Evolutionary conservation across 2,113 vertebrate genomes (phyloP), one percentile per base, ranked within the genome.

Genomic region (Fregata magnificens): DNA sequence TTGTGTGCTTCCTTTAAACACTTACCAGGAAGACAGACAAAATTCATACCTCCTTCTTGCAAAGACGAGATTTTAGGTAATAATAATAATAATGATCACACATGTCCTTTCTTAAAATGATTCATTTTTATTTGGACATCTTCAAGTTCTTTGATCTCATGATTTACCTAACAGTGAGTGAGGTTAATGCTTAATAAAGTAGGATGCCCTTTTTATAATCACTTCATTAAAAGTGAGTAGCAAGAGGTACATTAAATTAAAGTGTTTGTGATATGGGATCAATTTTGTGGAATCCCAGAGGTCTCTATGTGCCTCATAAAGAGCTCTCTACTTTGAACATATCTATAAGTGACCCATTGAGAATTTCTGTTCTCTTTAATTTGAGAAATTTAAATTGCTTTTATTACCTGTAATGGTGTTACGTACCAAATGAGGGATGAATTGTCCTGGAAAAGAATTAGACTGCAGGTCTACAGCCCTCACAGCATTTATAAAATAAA

Each of bases 151-250:
- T 87, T 96, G 91, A 83, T 95, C 86, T 87, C 49, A 42, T 80
- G 53, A 59, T 94, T 95, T 96, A 94, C 88, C 70, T 90, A 89
- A 53, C 66, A 87, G 87, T 72, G 87, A 95, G 44, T 88, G 97
- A 97, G 95, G 96, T 98, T 98, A 97, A 98, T 97, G 93, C 82
- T 90, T 81, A 82, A 97, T 95, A 94, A 95, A 97, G 89, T 44
- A 71, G 80, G 73, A 95, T 96, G 93, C 82, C 92, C 96, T 94
- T 97, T 97, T 95, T 93, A 62, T 96, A 97, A 97, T 96, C 87
- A 66, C 95, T 94, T 96, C 96, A 96, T 97, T 97, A 97, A 83
- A 96, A 97, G 89, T 56, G 86, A 81, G 87, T 80, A 91, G 95
- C 85, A 86, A 88, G 93, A 93, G 95, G 87, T 94, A 47, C 97